These are phyloP conservation scores for Oenanthe melanoleuca DNA, from an alignment of 2,113 vertebrate species.

Conservation along the genomic window DNA sequence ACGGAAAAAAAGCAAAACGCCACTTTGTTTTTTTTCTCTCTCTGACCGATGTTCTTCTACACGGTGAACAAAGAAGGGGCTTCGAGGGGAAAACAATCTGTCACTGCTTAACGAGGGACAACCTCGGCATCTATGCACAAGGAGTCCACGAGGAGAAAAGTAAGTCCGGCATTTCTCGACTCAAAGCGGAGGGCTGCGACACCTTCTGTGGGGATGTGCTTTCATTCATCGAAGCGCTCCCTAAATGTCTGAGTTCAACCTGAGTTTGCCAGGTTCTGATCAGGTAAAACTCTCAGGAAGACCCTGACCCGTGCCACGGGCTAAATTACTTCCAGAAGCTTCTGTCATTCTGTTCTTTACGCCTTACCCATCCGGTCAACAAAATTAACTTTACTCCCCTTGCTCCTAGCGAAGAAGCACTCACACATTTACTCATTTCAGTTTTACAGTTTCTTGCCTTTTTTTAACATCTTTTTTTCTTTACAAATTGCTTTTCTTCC, in stretches of 20 bases:
- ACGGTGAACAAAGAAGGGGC: neutral
- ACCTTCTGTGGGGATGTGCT: neutral
- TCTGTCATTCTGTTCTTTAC: neutral
- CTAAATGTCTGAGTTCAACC: neutral
- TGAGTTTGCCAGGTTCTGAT: neutral
- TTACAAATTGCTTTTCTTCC: neutral
- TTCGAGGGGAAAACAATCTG: neutral
- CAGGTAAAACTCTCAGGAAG: neutral
- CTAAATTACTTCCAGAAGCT: neutral
- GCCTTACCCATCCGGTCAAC: no score
- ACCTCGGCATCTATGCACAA: neutral
- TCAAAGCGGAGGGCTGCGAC: neutral
- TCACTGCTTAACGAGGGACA: neutral
- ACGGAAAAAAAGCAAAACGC: neutral
- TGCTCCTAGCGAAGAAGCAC: neutral
- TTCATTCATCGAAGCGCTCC: rapidly evolving
- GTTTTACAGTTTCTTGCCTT: neutral
- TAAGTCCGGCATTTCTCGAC: neutral
- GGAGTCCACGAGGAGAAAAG: neutral
- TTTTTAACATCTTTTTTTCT: neutral
- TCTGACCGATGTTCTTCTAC: neutral
- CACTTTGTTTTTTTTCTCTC: neutral
- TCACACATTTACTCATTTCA: neutral
- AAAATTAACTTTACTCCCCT: neutral
- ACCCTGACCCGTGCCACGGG: neutral